Base-by-base conservation (phyloP, 2,797 vertebrate species). In the Brachyrhaphis roseni region DNA sequence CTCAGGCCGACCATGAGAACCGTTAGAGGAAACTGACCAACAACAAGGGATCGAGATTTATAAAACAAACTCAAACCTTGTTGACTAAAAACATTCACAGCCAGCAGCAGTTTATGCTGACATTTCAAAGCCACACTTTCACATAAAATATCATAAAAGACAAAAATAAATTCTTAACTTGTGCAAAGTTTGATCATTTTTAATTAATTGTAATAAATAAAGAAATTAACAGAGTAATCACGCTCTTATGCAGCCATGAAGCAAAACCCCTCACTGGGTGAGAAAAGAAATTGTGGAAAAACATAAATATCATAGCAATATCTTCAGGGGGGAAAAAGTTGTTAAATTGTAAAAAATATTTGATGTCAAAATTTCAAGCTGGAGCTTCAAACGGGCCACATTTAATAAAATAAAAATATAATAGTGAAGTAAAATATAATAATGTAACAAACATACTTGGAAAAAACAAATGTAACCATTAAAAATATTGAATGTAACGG, bases 11-110 rank as follows among this genome's bases (percentile, higher is more conserved):
- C 64, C 75, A 55, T 49, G 55, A 74, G 11, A 26, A 68, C 57
- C 55, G 28, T 5, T 72, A 5, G 43, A 72, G 79, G 51, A 83
- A 73, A 73, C 59, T 12, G 85, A 82, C 43, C 26, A 62, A 59
- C 76, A 73, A 26, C 45, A 47, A 2, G 1, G 26, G 46, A 72
- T 79, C 16, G n/a, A 43, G 36, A 78, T 71, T n/a, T 47, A 3
- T 36, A 36, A 55, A 49, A 74, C 20, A 31, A 34, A 74, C 15
- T 45, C 2, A 31, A 18, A 18, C 15, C 74, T 34, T 62, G 23
- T 62, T 51, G 10, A 20, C 20, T 26, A 15, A 45, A 71, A 45
- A 46, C 41, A 23, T 39, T 66, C 64, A n/a, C 13, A 70, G 15
- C 11, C 23, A n/a, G 66, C 23, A 43, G 23, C 5, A 12, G 8